A percentile compares a stretch with the other conserved stretches of the same genome.
Evolutionary conservation across 1,140 invertebrate species (phyloP).

Genomic region (Parasteatoda tepidariorum): DNA sequence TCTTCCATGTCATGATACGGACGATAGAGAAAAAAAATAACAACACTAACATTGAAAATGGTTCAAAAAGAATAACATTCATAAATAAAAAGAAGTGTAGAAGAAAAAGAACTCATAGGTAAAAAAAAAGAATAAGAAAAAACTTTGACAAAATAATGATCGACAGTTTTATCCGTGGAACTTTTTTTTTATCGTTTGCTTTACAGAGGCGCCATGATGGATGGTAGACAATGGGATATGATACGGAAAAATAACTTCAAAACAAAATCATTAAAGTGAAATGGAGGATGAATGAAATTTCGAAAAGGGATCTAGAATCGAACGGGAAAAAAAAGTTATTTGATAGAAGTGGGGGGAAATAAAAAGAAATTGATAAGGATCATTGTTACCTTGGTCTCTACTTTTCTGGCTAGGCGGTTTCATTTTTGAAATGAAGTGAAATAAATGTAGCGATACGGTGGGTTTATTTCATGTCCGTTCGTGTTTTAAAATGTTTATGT

Average conservation of each 20-base stretch:
- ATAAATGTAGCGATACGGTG: no score
- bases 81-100: slow-evolving; percentile 1
- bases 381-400: neutral
- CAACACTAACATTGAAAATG: neutral
- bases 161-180: slow-evolving; percentile 18
- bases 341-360: neutral
- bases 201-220: neutral
- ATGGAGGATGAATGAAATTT: slow-evolving; percentile 41
- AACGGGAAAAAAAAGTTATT: neutral
- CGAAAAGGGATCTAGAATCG: neutral
- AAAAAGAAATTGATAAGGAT: slow-evolving; percentile 5
- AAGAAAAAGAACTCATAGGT: neutral
- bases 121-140: neutral
- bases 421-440: slow-evolving; percentile 25
- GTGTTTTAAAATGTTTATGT: no score
- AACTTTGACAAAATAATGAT: slow-evolving; percentile 48
- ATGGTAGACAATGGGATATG: slow-evolving; percentile 40
- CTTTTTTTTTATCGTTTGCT: neutral
- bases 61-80: neutral
- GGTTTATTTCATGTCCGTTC: no score
- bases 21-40: neutral
- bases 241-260: slow-evolving; percentile 45
- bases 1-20: neutral
- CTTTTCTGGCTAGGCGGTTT: neutral
- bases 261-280: slow-evolving; percentile 47